Percentiles rank a stretch among this genome's conserved stretches.
phyloP scores from a whole-genome alignment of 2,888 invertebrate species.

The Xanthorhoe designata region DNA sequence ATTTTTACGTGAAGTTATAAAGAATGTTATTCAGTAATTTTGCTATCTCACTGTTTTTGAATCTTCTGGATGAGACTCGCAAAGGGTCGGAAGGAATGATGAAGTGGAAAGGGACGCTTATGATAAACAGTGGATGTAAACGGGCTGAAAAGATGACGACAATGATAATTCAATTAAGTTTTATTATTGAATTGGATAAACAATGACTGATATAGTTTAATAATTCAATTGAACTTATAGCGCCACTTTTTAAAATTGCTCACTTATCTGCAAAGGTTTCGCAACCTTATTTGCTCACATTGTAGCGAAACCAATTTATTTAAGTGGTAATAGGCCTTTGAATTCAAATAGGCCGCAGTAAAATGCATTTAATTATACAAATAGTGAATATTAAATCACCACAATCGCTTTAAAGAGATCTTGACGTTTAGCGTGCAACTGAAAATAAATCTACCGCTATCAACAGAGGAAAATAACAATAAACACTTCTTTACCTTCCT shows the following conservation, averaged over 20 bases:
- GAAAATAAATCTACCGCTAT: slow-evolving; percentile 49
- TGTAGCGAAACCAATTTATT: slow-evolving; percentile 13
- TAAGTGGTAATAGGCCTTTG: slow-evolving; percentile 31
- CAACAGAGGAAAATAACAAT: slow-evolving; percentile 54
- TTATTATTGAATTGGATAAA: background rate
- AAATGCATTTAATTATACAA: slow-evolving; percentile 39
- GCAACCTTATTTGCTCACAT: background rate
- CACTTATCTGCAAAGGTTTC: background rate
- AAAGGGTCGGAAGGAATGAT: no score
- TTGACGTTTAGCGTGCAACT: slow-evolving; percentile 45
- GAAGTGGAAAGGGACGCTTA: no score
- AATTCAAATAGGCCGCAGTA: slow-evolving; percentile 30
- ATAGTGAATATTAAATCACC: slow-evolving; percentile 43
- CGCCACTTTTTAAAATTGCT: background rate
- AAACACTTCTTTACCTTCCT: slow-evolving; percentile 76
- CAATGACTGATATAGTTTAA: background rate
- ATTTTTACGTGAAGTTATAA: no score
- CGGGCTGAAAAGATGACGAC: no score
- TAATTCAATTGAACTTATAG: background rate
- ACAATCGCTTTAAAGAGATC: slow-evolving; percentile 44
- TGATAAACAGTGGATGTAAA: no score
- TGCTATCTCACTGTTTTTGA: no score
- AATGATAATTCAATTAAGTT: background rate
- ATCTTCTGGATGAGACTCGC: no score
- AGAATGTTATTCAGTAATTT: no score